A percentile compares a stretch with the other conserved stretches of the same genome.
Conservation (phyloP, 2,888 invertebrate species). For the Eupelmus urozonus region DNA sequence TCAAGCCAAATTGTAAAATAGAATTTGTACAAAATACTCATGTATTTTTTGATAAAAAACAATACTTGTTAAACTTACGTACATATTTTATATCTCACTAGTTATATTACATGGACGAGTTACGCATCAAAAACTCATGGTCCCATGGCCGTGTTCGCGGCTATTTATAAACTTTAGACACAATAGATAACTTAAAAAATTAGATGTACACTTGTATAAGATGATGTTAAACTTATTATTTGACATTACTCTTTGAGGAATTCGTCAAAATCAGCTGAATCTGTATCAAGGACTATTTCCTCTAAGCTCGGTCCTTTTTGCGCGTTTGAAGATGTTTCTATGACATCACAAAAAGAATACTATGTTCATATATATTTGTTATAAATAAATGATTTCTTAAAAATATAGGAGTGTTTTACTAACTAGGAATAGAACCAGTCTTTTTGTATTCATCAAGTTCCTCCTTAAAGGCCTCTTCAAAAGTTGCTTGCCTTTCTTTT, state of each 20-base stretch:
- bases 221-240: constrained; percentile 19
- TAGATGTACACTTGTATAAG: constrained; percentile 5
- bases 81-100: constrained; percentile 45
- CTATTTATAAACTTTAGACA: constrained; percentile 32
- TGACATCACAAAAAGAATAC: constrained; percentile 54
- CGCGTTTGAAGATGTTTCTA: constrained; percentile 67
- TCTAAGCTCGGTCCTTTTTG: constrained; percentile 79
- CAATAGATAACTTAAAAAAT: constrained; percentile 30
- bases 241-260: constrained; percentile 78
- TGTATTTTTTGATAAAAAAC: constrained; percentile 36
- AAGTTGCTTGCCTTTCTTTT: constrained; percentile 84
- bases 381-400: constrained; percentile 51
- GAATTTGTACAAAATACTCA: constrained; percentile 55
- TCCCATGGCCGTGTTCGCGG: constrained; percentile 28
- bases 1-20: constrained; percentile 52
- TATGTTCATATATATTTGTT: constrained; percentile 45
- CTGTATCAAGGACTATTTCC: constrained; percentile 82
- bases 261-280: constrained; percentile 81
- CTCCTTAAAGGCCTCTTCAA: constrained; percentile 84
- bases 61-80: constrained; percentile 18
- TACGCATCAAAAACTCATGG: constrained; percentile 45
- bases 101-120: constrained; percentile 43
- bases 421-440: constrained; percentile 82
- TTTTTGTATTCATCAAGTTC: constrained; percentile 83
- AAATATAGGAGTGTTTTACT: constrained; percentile 60